Evolutionary conservation across 2,113 vertebrate species (phyloP).

Genomic region (Oryzias woworae): DNA sequence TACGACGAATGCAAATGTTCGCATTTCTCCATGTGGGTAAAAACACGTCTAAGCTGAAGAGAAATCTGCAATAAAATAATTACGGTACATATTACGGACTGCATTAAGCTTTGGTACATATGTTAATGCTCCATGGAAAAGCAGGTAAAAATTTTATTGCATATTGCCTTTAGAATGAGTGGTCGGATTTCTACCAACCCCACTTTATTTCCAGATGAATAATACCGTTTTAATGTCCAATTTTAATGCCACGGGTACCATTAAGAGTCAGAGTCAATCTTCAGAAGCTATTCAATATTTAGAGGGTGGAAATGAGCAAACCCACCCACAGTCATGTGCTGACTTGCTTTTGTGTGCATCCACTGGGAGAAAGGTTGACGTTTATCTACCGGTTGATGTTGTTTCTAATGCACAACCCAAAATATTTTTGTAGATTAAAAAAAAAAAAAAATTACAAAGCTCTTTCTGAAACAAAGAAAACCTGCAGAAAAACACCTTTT

Average conservation of each 20-base stretch:
- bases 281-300: background rate
- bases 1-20: background rate
- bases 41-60: background rate
- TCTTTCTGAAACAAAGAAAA: too few species aligned
- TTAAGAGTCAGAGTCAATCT: background rate
- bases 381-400: too few species aligned
- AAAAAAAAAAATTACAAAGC: too few species aligned
- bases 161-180: background rate
- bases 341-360: too few species aligned
- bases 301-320: background rate
- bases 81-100: background rate
- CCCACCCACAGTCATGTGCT: too few species aligned
- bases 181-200: conserved; percentile 1
- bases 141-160: conserved; percentile 1
- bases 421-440: too few species aligned
- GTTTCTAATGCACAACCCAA: too few species aligned
- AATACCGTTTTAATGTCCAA: background rate
- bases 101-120: background rate
- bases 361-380: too few species aligned
- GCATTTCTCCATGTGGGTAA: background rate
- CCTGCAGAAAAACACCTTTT: too few species aligned
- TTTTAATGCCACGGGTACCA: background rate
- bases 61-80: background rate
- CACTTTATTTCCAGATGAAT: background rate
- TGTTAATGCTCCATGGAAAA: background rate